These are phyloP conservation scores for Dipodomys stephensi DNA, from an alignment of 2,113 vertebrate genomes.

Conservation along the genomic window DNA sequence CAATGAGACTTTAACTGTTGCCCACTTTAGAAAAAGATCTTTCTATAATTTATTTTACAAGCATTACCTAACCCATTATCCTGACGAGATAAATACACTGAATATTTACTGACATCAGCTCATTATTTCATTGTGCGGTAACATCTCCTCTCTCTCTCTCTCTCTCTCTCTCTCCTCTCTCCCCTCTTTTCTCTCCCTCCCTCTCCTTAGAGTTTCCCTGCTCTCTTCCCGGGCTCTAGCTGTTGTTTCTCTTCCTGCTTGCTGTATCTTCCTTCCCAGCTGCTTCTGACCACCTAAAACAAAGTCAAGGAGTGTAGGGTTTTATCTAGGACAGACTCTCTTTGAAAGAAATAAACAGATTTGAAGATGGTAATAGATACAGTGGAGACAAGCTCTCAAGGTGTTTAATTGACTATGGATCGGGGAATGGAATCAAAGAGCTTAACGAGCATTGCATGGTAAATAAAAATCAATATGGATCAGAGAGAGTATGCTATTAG, in stretches of 20 bases:
- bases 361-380: constrained; percentile 3
- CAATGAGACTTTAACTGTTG: not conserved
- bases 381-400: not conserved
- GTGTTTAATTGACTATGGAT: constrained; percentile 38
- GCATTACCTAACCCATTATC: not conserved
- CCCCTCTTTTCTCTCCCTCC: too few species aligned
- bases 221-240: not conserved
- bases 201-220: too few species aligned
- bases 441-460: not conserved
- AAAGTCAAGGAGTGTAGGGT: not conserved
- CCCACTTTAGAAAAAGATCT: not conserved
- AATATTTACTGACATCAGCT: not conserved
- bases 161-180: too few species aligned
- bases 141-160: not conserved
- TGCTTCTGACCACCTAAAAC: not conserved
- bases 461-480: constrained; percentile 52
- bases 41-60: not conserved
- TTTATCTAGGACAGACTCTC: not conserved
- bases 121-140: not conserved
- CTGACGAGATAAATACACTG: not conserved
- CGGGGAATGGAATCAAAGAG: not conserved
- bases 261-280: not conserved
- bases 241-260: not conserved
- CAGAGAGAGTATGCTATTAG: not conserved
- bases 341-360: constrained; percentile 38